A percentile compares a stretch with the other conserved stretches of the same genome.
Conservation (phyloP, 2,113 vertebrate genomes). For the Chloebia gouldiae region DNA sequence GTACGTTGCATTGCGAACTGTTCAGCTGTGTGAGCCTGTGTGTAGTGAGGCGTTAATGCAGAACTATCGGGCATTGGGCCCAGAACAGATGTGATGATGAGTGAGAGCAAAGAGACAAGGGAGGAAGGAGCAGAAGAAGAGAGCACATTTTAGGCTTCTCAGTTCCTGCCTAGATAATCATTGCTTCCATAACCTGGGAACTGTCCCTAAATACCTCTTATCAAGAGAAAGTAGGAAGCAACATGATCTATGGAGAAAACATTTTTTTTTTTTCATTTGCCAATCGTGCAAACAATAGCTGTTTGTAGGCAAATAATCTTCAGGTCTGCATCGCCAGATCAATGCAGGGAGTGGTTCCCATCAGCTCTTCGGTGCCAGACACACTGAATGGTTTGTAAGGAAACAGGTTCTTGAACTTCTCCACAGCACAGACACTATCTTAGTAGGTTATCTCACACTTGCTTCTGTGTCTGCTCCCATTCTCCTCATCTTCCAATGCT, state of each 20-base stretch:
- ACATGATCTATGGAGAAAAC: constrained; percentile 19
- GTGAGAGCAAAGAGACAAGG: background rate
- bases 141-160: background rate
- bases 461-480: constrained; percentile 26
- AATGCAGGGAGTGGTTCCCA: background rate
- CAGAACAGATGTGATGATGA: constrained; percentile 62
- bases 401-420: constrained; percentile 17
- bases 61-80: constrained; percentile 56
- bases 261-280: constrained; percentile 28
- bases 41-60: constrained; percentile 47
- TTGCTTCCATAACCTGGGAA: background rate
- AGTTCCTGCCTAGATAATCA: background rate
- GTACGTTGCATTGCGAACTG: background rate
- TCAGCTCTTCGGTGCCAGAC: background rate
- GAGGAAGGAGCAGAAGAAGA: constrained; percentile 18
- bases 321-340: background rate
- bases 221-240: constrained; percentile 47
- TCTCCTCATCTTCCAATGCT: background rate
- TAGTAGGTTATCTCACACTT: constrained; percentile 4
- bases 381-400: background rate
- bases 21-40: constrained; percentile 18
- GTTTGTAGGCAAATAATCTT: constrained; percentile 47
- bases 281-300: background rate
- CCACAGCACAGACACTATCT: background rate
- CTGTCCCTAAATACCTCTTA: background rate